phyloP scores from a whole-genome alignment of 2,113 vertebrate species.

The Ammodytes marinus region DNA sequence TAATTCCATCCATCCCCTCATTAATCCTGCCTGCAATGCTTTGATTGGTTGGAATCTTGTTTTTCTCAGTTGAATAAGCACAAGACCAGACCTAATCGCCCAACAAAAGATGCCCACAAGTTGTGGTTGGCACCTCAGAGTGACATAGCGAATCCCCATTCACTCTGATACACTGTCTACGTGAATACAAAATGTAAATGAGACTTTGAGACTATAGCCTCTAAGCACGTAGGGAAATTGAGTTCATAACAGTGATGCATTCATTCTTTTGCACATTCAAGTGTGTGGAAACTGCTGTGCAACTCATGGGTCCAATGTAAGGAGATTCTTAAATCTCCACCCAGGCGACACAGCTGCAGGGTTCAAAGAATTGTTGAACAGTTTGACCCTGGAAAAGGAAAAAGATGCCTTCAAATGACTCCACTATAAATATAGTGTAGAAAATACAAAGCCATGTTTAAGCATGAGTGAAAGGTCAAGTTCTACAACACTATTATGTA shows the following conservation, averaged over 20 bases:
- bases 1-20: not conserved
- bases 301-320: not conserved
- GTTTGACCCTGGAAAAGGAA: slow-evolving; percentile 19
- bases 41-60: not conserved
- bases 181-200: not conserved
- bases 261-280: not conserved
- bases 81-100: not conserved
- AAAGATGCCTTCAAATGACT: slow-evolving; percentile 27
- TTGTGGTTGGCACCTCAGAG: not conserved
- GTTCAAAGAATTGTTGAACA: not conserved
- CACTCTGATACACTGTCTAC: not conserved
- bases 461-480: slow-evolving; percentile 36
- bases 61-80: not conserved
- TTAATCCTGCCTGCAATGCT: not conserved
- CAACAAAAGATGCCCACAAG: not conserved
- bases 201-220: not conserved
- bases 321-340: not conserved
- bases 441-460: not conserved
- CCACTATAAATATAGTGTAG: not conserved
- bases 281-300: too few relatives aligned
- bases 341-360: slow-evolving; percentile 18
- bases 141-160: not conserved
- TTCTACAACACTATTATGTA: slow-evolving; percentile 18
- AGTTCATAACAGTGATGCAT: not conserved
- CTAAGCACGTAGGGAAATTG: not conserved